Base-by-base conservation (phyloP, 2,888 invertebrate genomes). In the Rhyacophila evoluta region DNA sequence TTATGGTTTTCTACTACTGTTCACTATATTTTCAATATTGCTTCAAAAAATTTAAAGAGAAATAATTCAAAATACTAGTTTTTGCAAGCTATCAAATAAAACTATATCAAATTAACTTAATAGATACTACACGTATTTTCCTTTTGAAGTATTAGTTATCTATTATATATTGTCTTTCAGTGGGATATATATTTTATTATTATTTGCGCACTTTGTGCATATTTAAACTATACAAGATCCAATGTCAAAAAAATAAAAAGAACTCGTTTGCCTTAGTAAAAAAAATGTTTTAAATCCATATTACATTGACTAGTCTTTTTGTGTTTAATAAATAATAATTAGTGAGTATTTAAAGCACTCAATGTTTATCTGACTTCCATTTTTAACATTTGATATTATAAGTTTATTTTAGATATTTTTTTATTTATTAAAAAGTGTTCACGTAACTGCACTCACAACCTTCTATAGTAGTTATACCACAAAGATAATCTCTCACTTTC, bases 391-490 rank as follows among this genome's bases (percentile, higher is more conserved):
- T n/a, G 15, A 25, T 12, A 55, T 12, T 55, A n/a, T n/a, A n/a
- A n/a, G n/a, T 41, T 55, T 55, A 55, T 55, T 19, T 19, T 19
- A 19, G 10, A 10, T 55, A 55, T 55, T 15, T 10, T 8, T 55
- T 55, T 19, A 19, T 8, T 55, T 55, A 10, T 55, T 55, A 15
- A 25, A 19, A 8, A 19, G 19, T 19, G 55, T 55, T 55, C 19
- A 55, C 55, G 55, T 55, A 55, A 55, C 15, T 55, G 19, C 55
- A 55, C 55, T 55, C 55, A 55, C 55, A 55, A 55, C 55, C 55
- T 19, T 25, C 55, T 19, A 55, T 8, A 55, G 15, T 55, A 55
- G 15, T n/a, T n/a, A n/a, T 19, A 55, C 19, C 55, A 55, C 55
- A 55, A 55, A 25, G 55, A 55, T 55, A 55, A 55, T 55, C 25